Percentiles rank a stretch among this genome's conserved stretches.
Conservation (phyloP, 2,113 vertebrate species). For the Tragelaphus scriptus region DNA sequence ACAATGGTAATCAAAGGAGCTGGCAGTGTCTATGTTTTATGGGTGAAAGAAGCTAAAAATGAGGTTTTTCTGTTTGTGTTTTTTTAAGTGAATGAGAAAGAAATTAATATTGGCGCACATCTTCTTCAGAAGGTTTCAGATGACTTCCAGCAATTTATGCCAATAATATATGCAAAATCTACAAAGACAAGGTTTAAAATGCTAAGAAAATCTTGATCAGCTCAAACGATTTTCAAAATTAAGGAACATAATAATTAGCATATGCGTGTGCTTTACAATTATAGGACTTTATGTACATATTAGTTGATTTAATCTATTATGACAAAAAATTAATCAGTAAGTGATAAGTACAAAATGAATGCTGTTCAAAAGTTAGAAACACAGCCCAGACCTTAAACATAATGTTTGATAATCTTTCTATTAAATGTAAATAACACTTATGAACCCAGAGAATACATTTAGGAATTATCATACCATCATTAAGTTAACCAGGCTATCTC, state of each 20-base stretch:
- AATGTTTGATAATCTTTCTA: background rate
- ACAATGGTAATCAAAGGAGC: background rate
- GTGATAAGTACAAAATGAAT: background rate
- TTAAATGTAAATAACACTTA: background rate
- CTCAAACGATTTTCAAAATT: conserved; percentile 16
- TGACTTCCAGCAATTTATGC: background rate
- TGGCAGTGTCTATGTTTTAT: background rate
- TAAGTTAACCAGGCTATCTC: background rate
- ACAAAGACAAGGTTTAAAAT: background rate
- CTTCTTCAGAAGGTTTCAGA: background rate
- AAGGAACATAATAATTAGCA: background rate
- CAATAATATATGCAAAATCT: background rate
- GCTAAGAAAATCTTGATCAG: background rate
- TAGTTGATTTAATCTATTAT: background rate
- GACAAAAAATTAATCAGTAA: background rate
- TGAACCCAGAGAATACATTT: background rate
- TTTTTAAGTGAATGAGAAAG: background rate
- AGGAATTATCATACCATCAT: background rate
- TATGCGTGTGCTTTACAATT: background rate
- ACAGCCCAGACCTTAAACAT: background rate
- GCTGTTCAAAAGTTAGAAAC: background rate
- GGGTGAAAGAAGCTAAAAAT: background rate
- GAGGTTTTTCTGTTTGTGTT: background rate
- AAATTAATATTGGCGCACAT: background rate
- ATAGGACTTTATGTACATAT: background rate